Evolutionary conservation across 1,140 invertebrate genomes (phyloP), one percentile per base, ranked within the genome.

Genomic region (Dendroctonus ponderosae): DNA sequence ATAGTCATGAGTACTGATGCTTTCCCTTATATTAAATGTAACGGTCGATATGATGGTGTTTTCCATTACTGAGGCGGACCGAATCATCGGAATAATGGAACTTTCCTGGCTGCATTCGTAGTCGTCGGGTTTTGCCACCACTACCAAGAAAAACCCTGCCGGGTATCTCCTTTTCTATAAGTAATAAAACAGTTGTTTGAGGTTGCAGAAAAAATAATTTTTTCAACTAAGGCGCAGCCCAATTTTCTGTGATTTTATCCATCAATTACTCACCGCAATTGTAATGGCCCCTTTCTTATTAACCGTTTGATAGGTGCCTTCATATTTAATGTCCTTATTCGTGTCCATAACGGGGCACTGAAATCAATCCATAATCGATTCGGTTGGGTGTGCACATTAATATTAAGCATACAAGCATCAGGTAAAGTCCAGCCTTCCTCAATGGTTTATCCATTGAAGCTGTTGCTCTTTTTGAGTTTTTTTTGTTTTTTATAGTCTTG

Each of bases 301-400:
- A 80, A 91, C 87, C 0, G 91, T 91, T 70, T 91, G 84, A 75
- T 87, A 89, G 57, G 84, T 84, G 3, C 89, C 89, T 66, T 85
- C 83, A 72, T 87, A 91, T 48, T 85, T 77, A 8, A 91, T 84
- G 72, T 89, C 89, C 48, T 83, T 80, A 70, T 90, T 87, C 41
- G 88, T 82, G 75, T 91, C 90, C 76, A 87, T 87, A 0, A 91
- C 86, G 9, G 90, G 90, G 76, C 90, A 91, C 89, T 91, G 76
- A 50, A 84, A 84, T 73, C 58, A 72, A 71, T 58, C 37, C 12
- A 48, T 11, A 46, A 11, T 56, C 11, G 37, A 6, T 26, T 26
- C 26, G 26, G 26, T 26, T 26, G 1, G 3, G 26, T 26, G 26
- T 26, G 26, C 26, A 26, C 26, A 26, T 26, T 3, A 26, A 26